phyloP scores from a whole-genome alignment of 2,113 vertebrate genomes.

The Pitta sordida region DNA sequence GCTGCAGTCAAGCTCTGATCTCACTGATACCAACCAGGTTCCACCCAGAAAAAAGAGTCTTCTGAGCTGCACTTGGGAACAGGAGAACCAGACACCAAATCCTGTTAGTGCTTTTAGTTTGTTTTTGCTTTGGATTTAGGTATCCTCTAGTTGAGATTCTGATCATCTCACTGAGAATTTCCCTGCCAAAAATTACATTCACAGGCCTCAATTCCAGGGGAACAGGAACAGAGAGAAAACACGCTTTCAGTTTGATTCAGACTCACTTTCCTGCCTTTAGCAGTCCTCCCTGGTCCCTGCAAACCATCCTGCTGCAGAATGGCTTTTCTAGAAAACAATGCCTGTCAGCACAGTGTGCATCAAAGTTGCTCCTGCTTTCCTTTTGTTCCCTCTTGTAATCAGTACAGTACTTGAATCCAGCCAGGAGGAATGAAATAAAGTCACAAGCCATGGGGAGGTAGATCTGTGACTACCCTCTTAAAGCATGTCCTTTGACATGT shows the following conservation, averaged over 20 bases:
- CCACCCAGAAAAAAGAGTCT: neutral
- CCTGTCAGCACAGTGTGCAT: neutral
- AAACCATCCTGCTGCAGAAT: neutral
- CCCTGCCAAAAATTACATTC: neutral
- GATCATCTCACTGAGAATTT: neutral
- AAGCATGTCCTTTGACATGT: constrained; percentile 23
- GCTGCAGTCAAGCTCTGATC: neutral
- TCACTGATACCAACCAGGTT: neutral
- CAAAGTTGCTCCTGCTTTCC: neutral
- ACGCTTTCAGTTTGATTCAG: neutral
- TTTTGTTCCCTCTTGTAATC: neutral
- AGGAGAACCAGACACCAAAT: neutral
- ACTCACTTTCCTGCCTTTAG: neutral
- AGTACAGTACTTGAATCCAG: neutral
- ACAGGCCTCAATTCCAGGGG: neutral
- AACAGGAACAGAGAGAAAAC: neutral
- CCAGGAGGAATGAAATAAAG: neutral
- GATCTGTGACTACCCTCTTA: constrained; percentile 20
- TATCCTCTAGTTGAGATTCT: neutral
- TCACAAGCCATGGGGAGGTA: neutral
- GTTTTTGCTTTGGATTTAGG: neutral
- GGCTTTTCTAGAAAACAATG: neutral
- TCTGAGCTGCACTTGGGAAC: neutral
- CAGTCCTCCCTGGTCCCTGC: neutral
- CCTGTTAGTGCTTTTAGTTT: neutral